These are phyloP conservation scores for Danio kyathit DNA, from an alignment of 2,797 vertebrate genomes.

Conservation along the genomic window DNA sequence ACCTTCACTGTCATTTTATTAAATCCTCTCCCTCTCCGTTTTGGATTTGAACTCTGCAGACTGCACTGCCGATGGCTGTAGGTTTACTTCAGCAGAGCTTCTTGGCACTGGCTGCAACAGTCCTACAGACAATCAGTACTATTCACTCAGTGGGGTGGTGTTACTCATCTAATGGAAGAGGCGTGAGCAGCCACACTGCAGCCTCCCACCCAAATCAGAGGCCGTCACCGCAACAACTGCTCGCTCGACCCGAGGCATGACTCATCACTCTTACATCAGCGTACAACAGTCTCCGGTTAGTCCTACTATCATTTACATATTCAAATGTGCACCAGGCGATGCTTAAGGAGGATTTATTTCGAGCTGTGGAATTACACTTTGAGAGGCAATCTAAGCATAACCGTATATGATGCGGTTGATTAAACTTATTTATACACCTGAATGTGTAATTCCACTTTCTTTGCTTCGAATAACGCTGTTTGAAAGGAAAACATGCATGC, in stretches of 20 bases:
- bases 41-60: not conserved
- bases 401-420: not conserved
- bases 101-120: not conserved
- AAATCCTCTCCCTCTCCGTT: not conserved
- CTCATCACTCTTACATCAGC: conserved; percentile 51
- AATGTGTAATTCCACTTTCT: conserved; percentile 8
- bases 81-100: conserved; percentile 22
- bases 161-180: conserved; percentile 58
- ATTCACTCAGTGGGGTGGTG: conserved; percentile 39
- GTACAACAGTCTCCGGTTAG: conserved; percentile 11
- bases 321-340: conserved; percentile 3
- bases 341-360: not conserved
- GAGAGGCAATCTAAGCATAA: not conserved
- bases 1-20: not conserved
- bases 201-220: conserved; percentile 56
- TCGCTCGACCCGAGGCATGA: conserved; percentile 52
- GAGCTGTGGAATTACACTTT: conserved; percentile 10
- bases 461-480: conserved; percentile 43
- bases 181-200: conserved; percentile 37
- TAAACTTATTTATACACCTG: not conserved
- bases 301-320: conserved; percentile 38
- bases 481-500: conserved; percentile 35
- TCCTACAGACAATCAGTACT: conserved; percentile 30
- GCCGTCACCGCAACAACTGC: conserved; percentile 37
- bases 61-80: not conserved